Percentiles rank a stretch among this genome's conserved stretches.
Evolutionary conservation across 2,797 vertebrate genomes (phyloP).

Genomic region (Crax fasciolata): DNA sequence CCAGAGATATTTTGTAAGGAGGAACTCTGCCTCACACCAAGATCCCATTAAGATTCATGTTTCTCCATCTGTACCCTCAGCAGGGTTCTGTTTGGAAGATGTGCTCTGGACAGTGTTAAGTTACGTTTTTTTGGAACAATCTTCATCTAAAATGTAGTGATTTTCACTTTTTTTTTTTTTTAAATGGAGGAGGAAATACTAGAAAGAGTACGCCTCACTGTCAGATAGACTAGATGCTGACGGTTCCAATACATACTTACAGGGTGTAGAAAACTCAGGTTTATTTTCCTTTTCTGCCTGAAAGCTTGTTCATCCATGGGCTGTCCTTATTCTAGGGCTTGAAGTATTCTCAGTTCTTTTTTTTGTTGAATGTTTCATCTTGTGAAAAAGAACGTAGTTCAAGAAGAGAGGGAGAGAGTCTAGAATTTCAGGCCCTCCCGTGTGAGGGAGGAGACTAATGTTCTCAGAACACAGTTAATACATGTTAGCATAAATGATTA

Average conservation of each 20-base stretch:
- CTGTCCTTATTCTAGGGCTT: not conserved
- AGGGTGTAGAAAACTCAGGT: not conserved
- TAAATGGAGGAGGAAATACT: not conserved
- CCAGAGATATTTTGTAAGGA: not conserved
- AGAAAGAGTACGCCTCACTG: rapidly evolving
- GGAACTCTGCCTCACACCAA: not conserved
- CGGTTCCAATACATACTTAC: not conserved
- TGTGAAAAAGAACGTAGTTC: not conserved
- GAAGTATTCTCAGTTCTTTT: not conserved
- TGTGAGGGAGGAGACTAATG: not conserved
- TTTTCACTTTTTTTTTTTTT: not conserved
- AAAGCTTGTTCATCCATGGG: not conserved
- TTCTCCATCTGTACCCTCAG: not conserved
- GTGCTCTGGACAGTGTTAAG: not conserved
- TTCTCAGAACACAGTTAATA: not conserved
- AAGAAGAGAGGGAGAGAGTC: not conserved
- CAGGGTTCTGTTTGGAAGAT: not conserved
- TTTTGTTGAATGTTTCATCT: not conserved
- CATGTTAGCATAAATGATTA: not conserved
- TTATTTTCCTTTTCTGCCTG: not conserved
- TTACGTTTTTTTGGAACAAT: not conserved
- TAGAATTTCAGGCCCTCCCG: not conserved
- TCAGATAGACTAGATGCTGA: not conserved
- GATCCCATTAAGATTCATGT: not conserved
- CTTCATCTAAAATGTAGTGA: not conserved